These are phyloP conservation scores for Sprattus sprattus DNA, from an alignment of 2,113 vertebrate genomes.

Conservation along the genomic window DNA sequence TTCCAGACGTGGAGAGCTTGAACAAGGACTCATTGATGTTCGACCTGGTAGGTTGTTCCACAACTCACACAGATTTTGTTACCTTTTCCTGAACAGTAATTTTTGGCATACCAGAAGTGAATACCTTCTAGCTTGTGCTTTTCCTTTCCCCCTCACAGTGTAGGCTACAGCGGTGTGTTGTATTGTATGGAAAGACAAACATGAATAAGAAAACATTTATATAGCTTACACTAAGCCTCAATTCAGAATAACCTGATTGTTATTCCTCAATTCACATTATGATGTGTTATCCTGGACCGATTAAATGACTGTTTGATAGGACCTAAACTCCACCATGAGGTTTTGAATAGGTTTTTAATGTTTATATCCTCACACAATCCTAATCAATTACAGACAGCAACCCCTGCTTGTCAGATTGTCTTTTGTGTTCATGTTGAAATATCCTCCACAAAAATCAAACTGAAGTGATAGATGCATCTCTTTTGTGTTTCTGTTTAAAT, in stretches of 20 bases:
- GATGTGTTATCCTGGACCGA: slow-evolving; percentile 4
- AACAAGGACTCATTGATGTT: slow-evolving; percentile 81
- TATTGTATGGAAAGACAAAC: neutral
- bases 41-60: slow-evolving; percentile 77
- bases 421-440: neutral
- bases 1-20: slow-evolving; percentile 80
- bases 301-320: neutral
- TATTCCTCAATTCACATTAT: neutral
- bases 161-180: neutral
- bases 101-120: neutral
- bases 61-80: neutral
- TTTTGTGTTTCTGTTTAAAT: neutral
- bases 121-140: neutral
- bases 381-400: neutral
- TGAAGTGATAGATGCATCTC: neutral
- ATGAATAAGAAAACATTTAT: neutral
- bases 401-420: slow-evolving; percentile 11
- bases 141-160: neutral
- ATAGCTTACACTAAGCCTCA: neutral
- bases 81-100: neutral
- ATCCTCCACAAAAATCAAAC: neutral
- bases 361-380: neutral
- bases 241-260: neutral
- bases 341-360: neutral
- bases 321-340: neutral